Evolutionary conservation across 2,888 invertebrate species (phyloP), one percentile per base, ranked within the genome.

Genomic region (Lymantria monacha): DNA sequence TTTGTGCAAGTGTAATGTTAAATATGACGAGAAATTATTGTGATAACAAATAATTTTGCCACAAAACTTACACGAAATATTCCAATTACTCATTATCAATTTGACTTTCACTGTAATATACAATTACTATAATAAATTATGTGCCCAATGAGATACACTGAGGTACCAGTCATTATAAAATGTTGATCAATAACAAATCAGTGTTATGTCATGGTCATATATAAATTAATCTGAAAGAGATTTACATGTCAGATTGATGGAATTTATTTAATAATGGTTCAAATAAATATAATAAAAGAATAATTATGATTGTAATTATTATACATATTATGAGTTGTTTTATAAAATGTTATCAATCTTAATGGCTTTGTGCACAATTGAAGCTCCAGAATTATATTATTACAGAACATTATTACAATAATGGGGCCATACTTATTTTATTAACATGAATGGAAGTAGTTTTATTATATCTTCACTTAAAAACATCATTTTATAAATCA

Each of bases 171-270:
- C 77, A 79, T 74, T 81, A 78, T 81, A 87, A 87, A 89, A 90
- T 88, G 90, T 89, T 90, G 90, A 89, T 90, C 88, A 86, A 83
- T 82, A 79, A 74, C 74, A 81, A 77, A 78, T 73, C 70, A 72
- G 69, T 69, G 51, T 76, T 72, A 72, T 77, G 88, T 87, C 87
- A 87, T 88, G 88, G 87, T 86, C 83, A 77, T 66, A 70, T n/a
- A n/a, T 78, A 83, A 74, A 81, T 81, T 77, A 80, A 84, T 81
- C 83, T 62, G 70, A 78, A 79, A 68, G 70, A 81, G 74, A 79
- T 77, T 76, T 58, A 56, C 48, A 53, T 56, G 55, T 62, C 66
- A 66, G 57, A 60, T 66, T 63, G 55, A 66, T 57, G 63, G 56
- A 66, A 55, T 56, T 57, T 66, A 57, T 59, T 44, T 38, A 44